phyloP scores from a whole-genome alignment of 2,888 invertebrate genomes.

The Mesoligia furuncula region DNA sequence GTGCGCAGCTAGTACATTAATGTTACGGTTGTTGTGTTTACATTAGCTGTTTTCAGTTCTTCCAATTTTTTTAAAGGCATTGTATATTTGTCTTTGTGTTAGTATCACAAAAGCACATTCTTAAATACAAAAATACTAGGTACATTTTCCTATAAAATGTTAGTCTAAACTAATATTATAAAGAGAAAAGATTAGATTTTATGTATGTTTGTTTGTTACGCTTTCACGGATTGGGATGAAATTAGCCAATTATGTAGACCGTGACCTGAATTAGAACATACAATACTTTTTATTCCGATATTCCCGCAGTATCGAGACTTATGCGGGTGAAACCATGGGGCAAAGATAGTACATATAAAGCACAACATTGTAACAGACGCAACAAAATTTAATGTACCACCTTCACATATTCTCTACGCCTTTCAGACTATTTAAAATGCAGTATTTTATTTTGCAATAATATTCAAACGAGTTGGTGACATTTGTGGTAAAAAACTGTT shows the following conservation, averaged over 20 bases:
- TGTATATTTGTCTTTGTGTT: not conserved
- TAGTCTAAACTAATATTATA: too few relatives aligned
- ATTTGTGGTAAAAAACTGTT: conserved; percentile 35
- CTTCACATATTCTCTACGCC: too few relatives aligned
- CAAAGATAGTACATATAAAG: not conserved
- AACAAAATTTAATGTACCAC: not conserved
- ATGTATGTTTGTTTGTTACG: too few relatives aligned
- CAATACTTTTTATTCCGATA: not conserved
- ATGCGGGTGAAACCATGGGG: not conserved
- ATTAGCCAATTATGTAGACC: too few relatives aligned
- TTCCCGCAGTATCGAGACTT: not conserved
- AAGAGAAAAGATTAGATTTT: too few relatives aligned
- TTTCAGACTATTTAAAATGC: not conserved
- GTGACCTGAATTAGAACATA: too few relatives aligned
- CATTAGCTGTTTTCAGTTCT: not conserved
- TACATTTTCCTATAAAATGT: not conserved
- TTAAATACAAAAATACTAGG: not conserved
- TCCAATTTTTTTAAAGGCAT: not conserved
- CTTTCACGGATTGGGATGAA: too few relatives aligned
- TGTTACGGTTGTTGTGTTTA: not conserved
- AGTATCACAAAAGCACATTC: not conserved
- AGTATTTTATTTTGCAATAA: conserved; percentile 10
- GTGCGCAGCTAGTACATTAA: not conserved
- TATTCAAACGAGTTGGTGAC: conserved; percentile 32
- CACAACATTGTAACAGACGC: not conserved